Base-by-base conservation (phyloP, 2,113 vertebrate genomes). In the Orthonyx spaldingii region DNA sequence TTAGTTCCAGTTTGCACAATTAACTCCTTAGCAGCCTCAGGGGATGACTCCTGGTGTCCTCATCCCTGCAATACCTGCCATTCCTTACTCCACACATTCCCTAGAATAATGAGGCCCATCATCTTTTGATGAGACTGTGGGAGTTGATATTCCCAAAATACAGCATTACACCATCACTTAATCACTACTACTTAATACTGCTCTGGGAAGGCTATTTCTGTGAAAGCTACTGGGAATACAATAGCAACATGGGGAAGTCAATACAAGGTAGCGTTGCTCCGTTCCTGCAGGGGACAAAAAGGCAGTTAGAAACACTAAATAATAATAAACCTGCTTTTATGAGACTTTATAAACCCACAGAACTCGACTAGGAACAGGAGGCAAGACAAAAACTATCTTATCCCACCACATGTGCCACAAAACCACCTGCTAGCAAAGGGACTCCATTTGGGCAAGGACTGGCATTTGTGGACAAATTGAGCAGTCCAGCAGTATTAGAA, bases 61-160 rank as follows among this genome's bases (percentile, higher is more conserved):
- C 59, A 26, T 27, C 82, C 60, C 78, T 70, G 52, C 63, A 81
- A 28, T n/a, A 87, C 68, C 86, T 94, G 66, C 42, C 70, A 59
- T 37, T 66, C 59, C 79, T 57, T 65, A 30, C 59, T 80, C 84
- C 24, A 33, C 30, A 76, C 22, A 6, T 50, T 93, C 68, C 60
- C 64, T 6, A 64, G n/a, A 53, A 97, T 95, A 96, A 88, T 87
- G 76, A 93, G 49, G 24, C 94, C 68, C 84, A 86, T 96, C 93
- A 87, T 92, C 91, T 92, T 87, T 47, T 95, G 93, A 97, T 96
- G 87, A 86, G 92, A 69, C 60, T 8, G 93, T 95, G 77, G 88
- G 93, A 92, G 94, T 64, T 92, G 83, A 81, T 90, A 86, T 66
- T 95, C 96, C 88, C 83, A 92, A 94, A 94, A 95, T 96, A 96